A percentile compares a stretch with the other conserved stretches of the same genome.
Evolutionary conservation across 2,888 invertebrate species (phyloP).

Genomic region (Branchellion lobata): DNA sequence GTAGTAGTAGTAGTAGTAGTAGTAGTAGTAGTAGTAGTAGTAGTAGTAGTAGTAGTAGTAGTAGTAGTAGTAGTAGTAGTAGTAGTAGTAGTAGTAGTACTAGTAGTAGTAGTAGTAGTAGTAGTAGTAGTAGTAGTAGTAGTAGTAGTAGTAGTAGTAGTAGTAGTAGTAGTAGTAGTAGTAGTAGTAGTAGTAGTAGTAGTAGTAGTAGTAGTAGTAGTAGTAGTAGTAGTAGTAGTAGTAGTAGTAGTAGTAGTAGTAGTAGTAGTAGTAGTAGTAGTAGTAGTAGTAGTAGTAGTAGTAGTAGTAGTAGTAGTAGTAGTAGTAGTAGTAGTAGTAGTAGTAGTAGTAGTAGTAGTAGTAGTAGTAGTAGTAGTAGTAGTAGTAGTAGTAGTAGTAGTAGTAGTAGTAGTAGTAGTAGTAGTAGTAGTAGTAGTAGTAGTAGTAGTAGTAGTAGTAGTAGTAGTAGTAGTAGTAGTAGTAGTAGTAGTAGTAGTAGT

Average conservation of each 20-base stretch:
- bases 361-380: slow-evolving; percentile 48
- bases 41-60: slow-evolving; percentile 48
- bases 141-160: slow-evolving; percentile 23
- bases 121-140: slow-evolving; percentile 25
- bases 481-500: slow-evolving; percentile 38
- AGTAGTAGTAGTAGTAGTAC: slow-evolving; percentile 7
- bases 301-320: slow-evolving; percentile 45
- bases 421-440: too few relatives aligned
- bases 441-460: slow-evolving; percentile 50
- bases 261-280: slow-evolving; percentile 48
- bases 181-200: slow-evolving; percentile 48
- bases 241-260: slow-evolving; percentile 46
- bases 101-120: slow-evolving; percentile 21
- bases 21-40: slow-evolving; percentile 49
- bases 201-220: slow-evolving; percentile 49
- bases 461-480: slow-evolving; percentile 40
- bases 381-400: slow-evolving; percentile 47
- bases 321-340: slow-evolving; percentile 45
- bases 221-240: slow-evolving; percentile 49
- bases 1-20: slow-evolving; percentile 46
- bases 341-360: slow-evolving; percentile 48
- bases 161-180: slow-evolving; percentile 46
- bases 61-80: slow-evolving; percentile 45
- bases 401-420: slow-evolving; percentile 23
- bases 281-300: slow-evolving; percentile 50